Base-by-base conservation (phyloP, 2,888 invertebrate species). In the Lysandra coridon region DNA sequence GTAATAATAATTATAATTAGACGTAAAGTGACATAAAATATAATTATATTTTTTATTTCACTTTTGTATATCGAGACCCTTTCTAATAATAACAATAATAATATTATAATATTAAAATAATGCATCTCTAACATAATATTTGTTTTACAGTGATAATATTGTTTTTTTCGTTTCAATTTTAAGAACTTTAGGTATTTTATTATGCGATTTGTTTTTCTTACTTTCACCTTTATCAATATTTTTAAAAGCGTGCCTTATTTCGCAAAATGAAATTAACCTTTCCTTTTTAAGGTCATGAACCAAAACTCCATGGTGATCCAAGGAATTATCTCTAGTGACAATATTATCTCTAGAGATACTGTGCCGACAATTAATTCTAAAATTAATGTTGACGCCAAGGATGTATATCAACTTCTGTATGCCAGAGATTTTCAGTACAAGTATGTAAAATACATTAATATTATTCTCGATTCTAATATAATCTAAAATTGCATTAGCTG, bases 331-430 rank as follows among this genome's bases (percentile, higher is more conserved):
- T 53, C 53, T 57, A 49, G 33, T 4, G 49, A 49, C 7, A n/a
- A 74, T 7, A 53, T 53, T 53, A 76, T 49, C 53, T 53, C 23
- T 17, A 33, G 30, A 14, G 53, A 53, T 6, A 57, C 14, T 30
- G 30, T 30, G 14, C 49, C 76, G 3, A 14, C 53, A 17, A 4
- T 23, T 4, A 76, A 12, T 4, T 23, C 53, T 2, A 2, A 53
- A 57, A 76, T 17, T 17, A 76, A 12, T 14, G 17, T 88, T 0
- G 82, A 79, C 30, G 83, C 85, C 14, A 82, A 86, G 1, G 88
- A 86, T 73, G 80, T 91, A 78, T 91, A 91, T 82, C 80, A 85
- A 62, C 81, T 88, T 73, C 80, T 90, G 1, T 78, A 82, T n/a
- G 84, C 86, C 75, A 85, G 84, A 69, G 87, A 87, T 69, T 88